Base-by-base conservation (phyloP, 1,140 invertebrate species). In the Ips nitidus region DNA sequence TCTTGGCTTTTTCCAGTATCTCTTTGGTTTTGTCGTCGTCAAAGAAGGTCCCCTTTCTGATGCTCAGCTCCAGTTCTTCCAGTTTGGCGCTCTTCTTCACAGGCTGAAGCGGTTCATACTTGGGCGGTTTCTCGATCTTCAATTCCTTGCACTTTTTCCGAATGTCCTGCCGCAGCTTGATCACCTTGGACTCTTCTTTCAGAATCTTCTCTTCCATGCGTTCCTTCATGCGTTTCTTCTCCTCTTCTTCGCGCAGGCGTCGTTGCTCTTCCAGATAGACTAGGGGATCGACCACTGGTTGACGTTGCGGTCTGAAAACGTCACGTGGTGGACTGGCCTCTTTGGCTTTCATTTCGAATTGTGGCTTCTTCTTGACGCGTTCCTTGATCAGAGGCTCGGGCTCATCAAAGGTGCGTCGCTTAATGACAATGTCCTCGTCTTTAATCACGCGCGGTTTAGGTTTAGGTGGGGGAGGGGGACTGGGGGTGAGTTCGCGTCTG, bases 11-110 rank as follows among this genome's bases (percentile, higher is more conserved):
- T 64, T 80, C 78, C 58, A 80, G 50, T 36, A 80, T 80, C 61
- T 76, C 75, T 66, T 76, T 78, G 2, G 79, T 79, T 43, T 74
- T 73, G 47, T 77, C 75, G 66, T 80, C 73, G 52, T 80, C 79
- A 66, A 80, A 76, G 68, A 80, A 79, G 3, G 77, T 79, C 5
- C 79, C 79, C 52, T 79, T 76, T 45, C 72, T 73, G 55, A 80
- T 77, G 61, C 77, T 78, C 50, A 74, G 47, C 60, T 80, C 78
- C 47, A 75, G 69, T 66, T 80, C 79, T 53, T 77, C 74, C 45
- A 79, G 63, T 57, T 78, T 77, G 5, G 75, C 72, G 42, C 79
- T 80, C 67, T 79, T 79, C 60, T 76, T 74, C 3, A 80, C 76
- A 2, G 79, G 79, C 57, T 77, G 74, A 37, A 74, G 38, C 2